Evolutionary conservation across 2,888 invertebrate species (phyloP), one percentile per base, ranked within the genome.

Genomic region (Tachystola acroxantha): DNA sequence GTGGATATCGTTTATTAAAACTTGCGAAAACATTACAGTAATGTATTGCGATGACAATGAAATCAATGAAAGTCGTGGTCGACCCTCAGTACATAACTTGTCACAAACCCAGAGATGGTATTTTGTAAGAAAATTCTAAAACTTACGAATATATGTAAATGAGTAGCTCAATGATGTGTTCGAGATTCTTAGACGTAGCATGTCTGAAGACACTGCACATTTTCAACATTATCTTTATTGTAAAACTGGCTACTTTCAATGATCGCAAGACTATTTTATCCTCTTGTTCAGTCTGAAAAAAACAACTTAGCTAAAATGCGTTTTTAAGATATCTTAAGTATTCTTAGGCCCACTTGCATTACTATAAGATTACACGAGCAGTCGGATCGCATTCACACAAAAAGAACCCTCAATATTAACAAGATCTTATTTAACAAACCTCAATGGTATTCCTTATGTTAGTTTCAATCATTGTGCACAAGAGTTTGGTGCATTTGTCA

Each of bases 211-310:
- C 68, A 19, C 63, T 72, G 40, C 71, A 79, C 2, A 88, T 52
- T 58, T 79, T 87, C 10, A 80, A 37, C 35, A 85, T 53, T 48
- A 89, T 79, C 55, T 88, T 89, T 1, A 88, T 53, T 1, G 75
- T 71, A 47, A 89, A 89, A 50, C 73, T 80, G 5, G 80, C 65
- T 4, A 89, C 67, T 69, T 88, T 89, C 4, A 88, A 50, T 25
- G 77, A 74, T 40, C 88, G 71, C n/a, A 72, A 11, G 1, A 69
- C 40, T 6, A 67, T 40, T 59, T 85, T 88, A 1, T 70, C 64
- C 36, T 88, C 84, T 45, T 68, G 61, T 26, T 63, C 50, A 11
- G 54, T 56, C 88, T 88, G 63, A 14, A 64, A 24, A 22, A 22
- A 1, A n/a, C n/a, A n/a, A n/a, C n/a, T n/a, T n/a, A n/a, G n/a